Conservation (phyloP, 2,113 vertebrate species). For the Saimiri boliviensis region DNA sequence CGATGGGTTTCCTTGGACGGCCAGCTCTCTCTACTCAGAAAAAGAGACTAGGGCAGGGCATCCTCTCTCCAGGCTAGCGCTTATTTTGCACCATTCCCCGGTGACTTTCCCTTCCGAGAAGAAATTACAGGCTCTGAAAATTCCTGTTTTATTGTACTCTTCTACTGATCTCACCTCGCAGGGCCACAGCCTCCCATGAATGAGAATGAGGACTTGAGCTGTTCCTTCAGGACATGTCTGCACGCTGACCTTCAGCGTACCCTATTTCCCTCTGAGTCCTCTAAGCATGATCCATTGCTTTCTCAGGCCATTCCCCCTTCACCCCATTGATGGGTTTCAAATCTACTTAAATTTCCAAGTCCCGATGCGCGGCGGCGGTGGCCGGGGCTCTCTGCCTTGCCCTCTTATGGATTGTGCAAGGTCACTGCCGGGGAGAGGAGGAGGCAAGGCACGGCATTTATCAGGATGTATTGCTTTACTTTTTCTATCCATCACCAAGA, state of each 20-base stretch:
- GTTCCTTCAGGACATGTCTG: constrained; percentile 80
- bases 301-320: constrained; percentile 88
- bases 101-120: constrained; percentile 43
- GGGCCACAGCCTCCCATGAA: constrained; percentile 80
- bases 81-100: constrained; percentile 31
- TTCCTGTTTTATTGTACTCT: constrained; percentile 76
- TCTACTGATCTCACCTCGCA: constrained; percentile 61
- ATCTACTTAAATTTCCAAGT: constrained; percentile 88
- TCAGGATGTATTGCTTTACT: constrained; percentile 93
- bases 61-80: background rate
- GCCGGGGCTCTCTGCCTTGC: constrained; percentile 73
- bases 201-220: constrained; percentile 82
- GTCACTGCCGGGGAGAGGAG: constrained; percentile 86
- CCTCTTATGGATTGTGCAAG: constrained; percentile 87
- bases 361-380: constrained; percentile 81
- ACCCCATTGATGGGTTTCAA: constrained; percentile 87
- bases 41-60: background rate
- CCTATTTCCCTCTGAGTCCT: constrained; percentile 84
- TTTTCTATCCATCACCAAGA: constrained; percentile 91
- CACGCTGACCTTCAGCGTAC: constrained; percentile 87
- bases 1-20: background rate
- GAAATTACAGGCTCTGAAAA: constrained; percentile 71
- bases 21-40: background rate
- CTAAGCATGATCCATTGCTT: constrained; percentile 88
- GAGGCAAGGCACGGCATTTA: constrained; percentile 83